Base-by-base conservation (phyloP, 2,113 vertebrate genomes). In the Phrynocephalus versicolor region DNA sequence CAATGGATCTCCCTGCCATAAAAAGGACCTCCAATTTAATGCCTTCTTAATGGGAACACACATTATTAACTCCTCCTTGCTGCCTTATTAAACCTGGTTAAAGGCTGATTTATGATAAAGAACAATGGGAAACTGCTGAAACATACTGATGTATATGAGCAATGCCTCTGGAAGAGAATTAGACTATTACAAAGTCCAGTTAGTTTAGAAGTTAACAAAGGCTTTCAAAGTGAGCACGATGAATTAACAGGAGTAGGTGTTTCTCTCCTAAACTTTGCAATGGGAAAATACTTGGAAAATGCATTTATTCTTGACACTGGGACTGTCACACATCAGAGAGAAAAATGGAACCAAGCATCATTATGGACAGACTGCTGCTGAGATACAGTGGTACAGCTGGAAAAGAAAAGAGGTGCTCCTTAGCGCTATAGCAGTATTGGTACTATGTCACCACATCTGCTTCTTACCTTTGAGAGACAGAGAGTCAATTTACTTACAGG, bases 71-170 rank as follows among this genome's bases (percentile, higher is more conserved):
- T 51, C 57, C 37, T 79, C 57, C n/a, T 55, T 57, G 10, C 41
- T 88, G 76, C 41, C 21, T 39, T 27, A 73, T 80, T 84, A 79
- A 69, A 55, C 58, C 67, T 65, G 45, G 9, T 37, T 73, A 75
- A 81, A 55, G 69, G 30, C 37, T 60, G 14, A 30, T 88, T 84
- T 25, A 84, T 58, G 69, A 16, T 3, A 41, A 12, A 51, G 33
- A 39, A 35, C 16, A 41, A 30, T 21, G n/a, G 67, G 69, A 57
- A 73, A 16, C 62, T 80, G 45, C 71, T 79, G 70, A 41, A 67
- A 45, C 1, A 37, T 5, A 18, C n/a, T 3, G 13, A 41, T 77
- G 0, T 0, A 13, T 55, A 82, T 41, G 45, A 62, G 16, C 21
- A 7, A 65, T 58, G 25, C 39, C 2, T 3, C 12, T 19, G 1